A percentile compares a stretch with the other conserved stretches of the same genome.
phyloP scores from a whole-genome alignment of 2,888 invertebrate genomes.

The Drosophila yooni region DNA sequence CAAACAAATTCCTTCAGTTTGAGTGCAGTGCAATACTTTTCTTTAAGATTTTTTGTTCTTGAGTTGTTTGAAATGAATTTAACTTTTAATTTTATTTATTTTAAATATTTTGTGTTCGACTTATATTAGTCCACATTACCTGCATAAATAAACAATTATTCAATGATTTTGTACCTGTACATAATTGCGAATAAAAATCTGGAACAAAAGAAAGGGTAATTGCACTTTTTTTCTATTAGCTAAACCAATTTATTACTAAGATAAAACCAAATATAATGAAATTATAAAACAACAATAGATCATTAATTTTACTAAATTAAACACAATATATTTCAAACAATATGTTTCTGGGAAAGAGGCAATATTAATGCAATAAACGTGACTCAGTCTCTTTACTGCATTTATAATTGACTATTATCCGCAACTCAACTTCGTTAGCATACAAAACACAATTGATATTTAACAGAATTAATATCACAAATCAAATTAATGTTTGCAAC shows the following conservation, averaged over 20 bases:
- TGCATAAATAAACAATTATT: background rate
- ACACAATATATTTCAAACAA: background rate
- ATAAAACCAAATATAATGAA: background rate
- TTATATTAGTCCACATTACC: background rate
- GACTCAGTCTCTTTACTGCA: background rate
- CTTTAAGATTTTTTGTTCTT: background rate
- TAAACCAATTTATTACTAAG: background rate
- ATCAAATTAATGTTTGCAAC: background rate
- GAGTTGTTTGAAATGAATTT: background rate
- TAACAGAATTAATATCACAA: background rate
- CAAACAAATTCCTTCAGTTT: background rate
- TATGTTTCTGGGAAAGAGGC: background rate
- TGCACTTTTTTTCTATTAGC: background rate
- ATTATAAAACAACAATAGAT: background rate
- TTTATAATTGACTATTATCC: background rate
- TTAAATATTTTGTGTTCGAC: background rate
- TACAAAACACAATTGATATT: background rate
- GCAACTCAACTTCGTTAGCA: background rate
- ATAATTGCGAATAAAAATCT: background rate
- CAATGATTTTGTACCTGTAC: background rate
- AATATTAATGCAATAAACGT: background rate
- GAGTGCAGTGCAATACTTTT: background rate
- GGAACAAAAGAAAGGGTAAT: background rate
- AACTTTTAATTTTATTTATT: background rate
- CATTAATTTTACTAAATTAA: background rate